Percentiles rank a stretch among this genome's conserved stretches.
Evolutionary conservation across 2,797 vertebrate genomes (phyloP).

Genomic region (Syngnathus rostellatus): DNA sequence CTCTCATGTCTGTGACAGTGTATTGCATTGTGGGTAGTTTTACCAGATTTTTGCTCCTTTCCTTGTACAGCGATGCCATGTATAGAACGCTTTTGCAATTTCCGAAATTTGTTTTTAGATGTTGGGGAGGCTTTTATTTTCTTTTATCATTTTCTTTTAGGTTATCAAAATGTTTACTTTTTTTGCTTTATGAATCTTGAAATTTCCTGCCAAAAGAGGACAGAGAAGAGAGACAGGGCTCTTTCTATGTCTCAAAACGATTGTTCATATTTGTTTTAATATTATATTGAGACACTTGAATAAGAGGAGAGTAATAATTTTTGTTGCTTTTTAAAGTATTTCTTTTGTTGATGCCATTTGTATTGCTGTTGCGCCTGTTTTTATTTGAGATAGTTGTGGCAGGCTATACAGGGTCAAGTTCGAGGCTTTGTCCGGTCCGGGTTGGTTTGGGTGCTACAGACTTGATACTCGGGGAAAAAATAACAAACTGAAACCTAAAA

Average conservation of each 20-base stretch:
- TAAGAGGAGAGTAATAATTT: slow-evolving; percentile 66
- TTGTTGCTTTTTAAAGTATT: slow-evolving; percentile 64
- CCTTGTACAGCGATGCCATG: slow-evolving; percentile 72
- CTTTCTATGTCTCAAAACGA: slow-evolving; percentile 47
- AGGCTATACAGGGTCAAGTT: slow-evolving; percentile 53
- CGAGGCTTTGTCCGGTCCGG: slow-evolving; percentile 41
- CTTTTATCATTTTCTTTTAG: slow-evolving; percentile 39
- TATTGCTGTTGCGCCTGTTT: slow-evolving; percentile 58
- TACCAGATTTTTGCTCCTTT: slow-evolving; percentile 61
- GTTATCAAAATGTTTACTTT: slow-evolving; percentile 45
- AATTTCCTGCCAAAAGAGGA: slow-evolving; percentile 66
- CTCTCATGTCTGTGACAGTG: slow-evolving; percentile 53
- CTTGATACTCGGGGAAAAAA: slow-evolving; percentile 22
- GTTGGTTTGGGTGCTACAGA: slow-evolving; percentile 55
- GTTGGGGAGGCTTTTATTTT: slow-evolving; percentile 12
- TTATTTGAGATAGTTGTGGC: slow-evolving; percentile 51
- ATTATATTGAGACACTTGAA: slow-evolving; percentile 68
- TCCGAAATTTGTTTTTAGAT: slow-evolving; percentile 56
- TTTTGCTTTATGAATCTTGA: slow-evolving; percentile 48
- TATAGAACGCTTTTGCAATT: slow-evolving; percentile 66
- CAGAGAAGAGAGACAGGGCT: slow-evolving; percentile 46
- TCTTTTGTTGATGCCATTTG: slow-evolving; percentile 58
- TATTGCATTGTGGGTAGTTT: slow-evolving; percentile 67
- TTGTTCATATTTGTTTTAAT: slow-evolving; percentile 63
- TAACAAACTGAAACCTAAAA: slow-evolving; percentile 44